phyloP scores from a whole-genome alignment of 1,140 invertebrate genomes.

The Callitettix versicolor region DNA sequence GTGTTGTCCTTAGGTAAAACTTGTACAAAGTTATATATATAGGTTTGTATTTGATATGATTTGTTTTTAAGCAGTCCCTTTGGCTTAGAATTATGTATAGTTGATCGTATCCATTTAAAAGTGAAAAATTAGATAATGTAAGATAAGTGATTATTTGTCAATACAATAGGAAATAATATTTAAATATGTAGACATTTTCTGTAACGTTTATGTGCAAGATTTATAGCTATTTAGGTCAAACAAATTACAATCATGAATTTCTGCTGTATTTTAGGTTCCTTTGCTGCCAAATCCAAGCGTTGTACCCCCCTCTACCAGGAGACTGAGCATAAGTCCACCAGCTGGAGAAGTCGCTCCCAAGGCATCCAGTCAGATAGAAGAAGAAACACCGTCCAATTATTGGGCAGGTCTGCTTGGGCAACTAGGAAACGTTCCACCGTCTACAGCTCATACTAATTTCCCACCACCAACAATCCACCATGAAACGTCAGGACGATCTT shows the following conservation, averaged over 20 bases:
- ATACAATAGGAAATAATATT: not conserved
- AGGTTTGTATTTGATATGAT: too few species aligned
- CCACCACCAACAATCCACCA: slow-evolving; percentile 6
- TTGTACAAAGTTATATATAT: too few species aligned
- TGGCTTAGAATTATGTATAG: too few species aligned
- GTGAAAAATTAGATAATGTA: not conserved
- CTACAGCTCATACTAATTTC: slow-evolving; percentile 3
- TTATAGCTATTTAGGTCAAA: too few species aligned
- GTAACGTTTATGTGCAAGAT: too few species aligned
- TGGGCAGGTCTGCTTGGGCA: slow-evolving; percentile 10
- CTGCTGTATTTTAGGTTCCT: not conserved
- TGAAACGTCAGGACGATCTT: slow-evolving; percentile 6
- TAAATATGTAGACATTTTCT: too few species aligned
- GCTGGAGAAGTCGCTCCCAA: slow-evolving; percentile 5
- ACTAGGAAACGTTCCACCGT: slow-evolving; percentile 5
- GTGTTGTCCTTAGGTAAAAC: too few species aligned
- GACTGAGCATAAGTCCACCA: slow-evolving; percentile 12
- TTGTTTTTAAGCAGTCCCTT: too few species aligned
- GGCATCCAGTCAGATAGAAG: not conserved
- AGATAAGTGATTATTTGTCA: not conserved
- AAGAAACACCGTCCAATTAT: slow-evolving; percentile 1
- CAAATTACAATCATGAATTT: too few species aligned
- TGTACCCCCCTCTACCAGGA: not conserved
- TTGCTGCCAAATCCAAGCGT: slow-evolving; percentile 14
- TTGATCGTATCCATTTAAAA: too few species aligned